These are phyloP conservation scores for Harmothoe impar DNA, from an alignment of 2,888 invertebrate genomes.

Conservation along the genomic window DNA sequence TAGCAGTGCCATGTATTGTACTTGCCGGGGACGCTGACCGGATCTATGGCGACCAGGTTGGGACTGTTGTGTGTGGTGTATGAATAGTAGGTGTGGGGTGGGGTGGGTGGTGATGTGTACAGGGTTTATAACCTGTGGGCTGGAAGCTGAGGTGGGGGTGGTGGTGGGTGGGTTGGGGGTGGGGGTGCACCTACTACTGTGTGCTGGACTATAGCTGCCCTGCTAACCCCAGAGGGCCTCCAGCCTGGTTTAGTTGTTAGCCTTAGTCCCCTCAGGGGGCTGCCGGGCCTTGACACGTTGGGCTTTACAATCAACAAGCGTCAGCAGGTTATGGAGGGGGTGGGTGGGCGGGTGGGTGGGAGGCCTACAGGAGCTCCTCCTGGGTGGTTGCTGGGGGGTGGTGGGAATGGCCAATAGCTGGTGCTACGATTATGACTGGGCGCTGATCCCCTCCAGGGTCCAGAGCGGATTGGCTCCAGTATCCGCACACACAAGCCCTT, in stretches of 20 bases:
- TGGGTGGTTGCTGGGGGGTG: too few species aligned
- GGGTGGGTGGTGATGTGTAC: too few species aligned
- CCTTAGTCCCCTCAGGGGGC: background rate
- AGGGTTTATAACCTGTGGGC: background rate
- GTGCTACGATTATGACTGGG: too few species aligned
- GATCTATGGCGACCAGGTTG: too few species aligned
- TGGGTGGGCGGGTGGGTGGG: background rate
- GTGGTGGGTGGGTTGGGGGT: background rate
- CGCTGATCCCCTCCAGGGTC: background rate
- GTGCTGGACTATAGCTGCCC: too few species aligned
- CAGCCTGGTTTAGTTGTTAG: conserved; percentile 19
- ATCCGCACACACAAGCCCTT: background rate
- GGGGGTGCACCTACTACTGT: background rate
- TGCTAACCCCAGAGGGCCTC: too few species aligned
- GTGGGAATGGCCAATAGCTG: too few species aligned
- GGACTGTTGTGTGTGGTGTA: too few species aligned
- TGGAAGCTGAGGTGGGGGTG: too few species aligned
- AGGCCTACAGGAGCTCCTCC: background rate
- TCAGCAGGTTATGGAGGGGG: background rate
- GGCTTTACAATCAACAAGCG: background rate
- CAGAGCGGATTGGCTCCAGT: background rate
- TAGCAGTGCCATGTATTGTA: too few species aligned
- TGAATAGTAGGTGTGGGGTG: too few species aligned
- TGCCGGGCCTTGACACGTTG: background rate
- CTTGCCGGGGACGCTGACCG: too few species aligned